Evolutionary conservation across 2,888 invertebrate genomes (phyloP).

Genomic region (Machimus rusticus): DNA sequence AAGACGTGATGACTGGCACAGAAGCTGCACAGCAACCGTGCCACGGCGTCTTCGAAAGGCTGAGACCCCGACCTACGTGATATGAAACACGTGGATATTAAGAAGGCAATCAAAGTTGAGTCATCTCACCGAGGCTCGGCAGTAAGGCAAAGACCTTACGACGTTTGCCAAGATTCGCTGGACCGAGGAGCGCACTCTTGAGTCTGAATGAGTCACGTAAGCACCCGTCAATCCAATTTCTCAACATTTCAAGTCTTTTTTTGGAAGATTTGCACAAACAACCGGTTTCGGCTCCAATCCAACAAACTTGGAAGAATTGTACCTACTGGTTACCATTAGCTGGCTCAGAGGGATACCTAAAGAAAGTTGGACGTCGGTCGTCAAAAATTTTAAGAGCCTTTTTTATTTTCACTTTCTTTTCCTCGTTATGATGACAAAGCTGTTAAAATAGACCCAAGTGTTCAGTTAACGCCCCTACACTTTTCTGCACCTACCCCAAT

Average conservation of each 20-base stretch:
- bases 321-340: background rate
- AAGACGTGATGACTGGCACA: background rate
- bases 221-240: background rate
- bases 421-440: background rate
- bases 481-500: too few relatives aligned
- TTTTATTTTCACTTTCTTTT: background rate
- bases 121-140: background rate
- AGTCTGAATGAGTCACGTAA: background rate
- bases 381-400: background rate
- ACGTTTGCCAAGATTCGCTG: background rate
- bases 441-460: background rate
- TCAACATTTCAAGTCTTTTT: background rate
- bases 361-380: background rate
- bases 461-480: too few relatives aligned
- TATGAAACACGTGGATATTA: conserved; percentile 21
- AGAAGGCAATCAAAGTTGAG: conserved; percentile 20
- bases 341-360: background rate
- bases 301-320: background rate
- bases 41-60: background rate
- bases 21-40: background rate
- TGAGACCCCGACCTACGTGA: background rate
- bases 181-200: background rate
- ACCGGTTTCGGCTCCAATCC: background rate
- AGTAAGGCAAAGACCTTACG: background rate
- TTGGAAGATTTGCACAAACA: background rate